Conservation (phyloP, 1,140 invertebrate species). For the Papilio machaon region DNA sequence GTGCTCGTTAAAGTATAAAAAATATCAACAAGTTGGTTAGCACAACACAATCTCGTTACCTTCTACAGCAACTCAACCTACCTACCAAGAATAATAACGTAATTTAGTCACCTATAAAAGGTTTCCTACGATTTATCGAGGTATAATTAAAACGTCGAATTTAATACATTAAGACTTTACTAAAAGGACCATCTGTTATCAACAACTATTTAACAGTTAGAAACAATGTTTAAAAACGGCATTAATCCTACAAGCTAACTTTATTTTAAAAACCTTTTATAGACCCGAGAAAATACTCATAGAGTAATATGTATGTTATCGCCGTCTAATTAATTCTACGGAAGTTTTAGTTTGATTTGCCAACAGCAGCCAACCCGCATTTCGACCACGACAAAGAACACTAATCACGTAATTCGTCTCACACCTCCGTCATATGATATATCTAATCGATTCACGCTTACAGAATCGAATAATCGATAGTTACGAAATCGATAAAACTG, state of each 20-base stretch:
- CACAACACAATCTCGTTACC: background rate
- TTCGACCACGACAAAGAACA: constrained; percentile 54
- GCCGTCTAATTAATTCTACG: constrained; percentile 56
- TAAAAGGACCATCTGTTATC: background rate
- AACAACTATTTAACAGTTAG: background rate
- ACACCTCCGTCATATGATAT: constrained; percentile 53
- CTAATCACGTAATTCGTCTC: constrained; percentile 61
- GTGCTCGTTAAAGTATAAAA: background rate
- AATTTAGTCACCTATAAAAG: no score
- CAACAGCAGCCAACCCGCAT: constrained; percentile 51
- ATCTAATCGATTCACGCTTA: constrained; percentile 53
- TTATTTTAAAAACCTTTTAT: background rate
- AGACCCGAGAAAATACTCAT: background rate
- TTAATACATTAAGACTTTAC: background rate
- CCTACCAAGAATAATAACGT: no score
- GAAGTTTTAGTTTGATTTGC: constrained; percentile 45
- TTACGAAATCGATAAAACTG: constrained; percentile 43
- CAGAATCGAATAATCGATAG: constrained; percentile 33
- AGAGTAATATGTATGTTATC: constrained; percentile 35
- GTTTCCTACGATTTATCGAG: background rate
- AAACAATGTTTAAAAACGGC: background rate
- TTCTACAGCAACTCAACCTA: background rate
- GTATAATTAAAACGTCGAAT: background rate
- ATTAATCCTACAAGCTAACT: background rate
- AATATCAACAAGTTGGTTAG: background rate